Evolutionary conservation across 2,797 vertebrate species (phyloP).

Genomic region (Phalloptychus januarius): DNA sequence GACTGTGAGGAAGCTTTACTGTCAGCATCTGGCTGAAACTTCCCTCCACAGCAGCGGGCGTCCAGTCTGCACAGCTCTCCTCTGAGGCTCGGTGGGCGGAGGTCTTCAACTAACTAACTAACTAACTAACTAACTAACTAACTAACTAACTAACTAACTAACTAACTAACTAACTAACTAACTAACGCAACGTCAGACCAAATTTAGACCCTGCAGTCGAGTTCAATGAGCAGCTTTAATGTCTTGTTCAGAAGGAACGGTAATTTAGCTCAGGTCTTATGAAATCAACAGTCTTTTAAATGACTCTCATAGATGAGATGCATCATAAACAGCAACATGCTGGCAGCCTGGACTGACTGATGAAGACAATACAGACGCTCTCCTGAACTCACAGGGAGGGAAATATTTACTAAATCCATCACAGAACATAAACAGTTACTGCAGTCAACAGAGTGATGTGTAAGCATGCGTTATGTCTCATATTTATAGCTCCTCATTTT

Average conservation of each 20-base stretch:
- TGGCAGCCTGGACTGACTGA: background rate
- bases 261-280: background rate
- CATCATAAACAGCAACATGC: background rate
- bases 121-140: too few species aligned
- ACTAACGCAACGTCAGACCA: background rate
- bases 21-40: constrained; percentile 11
- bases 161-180: too few species aligned
- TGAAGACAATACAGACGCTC: background rate
- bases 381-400: background rate
- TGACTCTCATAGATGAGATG: background rate
- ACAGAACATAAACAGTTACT: constrained; percentile 1
- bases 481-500: background rate
- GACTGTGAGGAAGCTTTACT: constrained; percentile 1
- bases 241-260: background rate
- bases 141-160: too few species aligned
- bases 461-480: background rate
- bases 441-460: background rate
- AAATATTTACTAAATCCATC: background rate
- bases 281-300: background rate
- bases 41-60: background rate
- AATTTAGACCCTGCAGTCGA: background rate
- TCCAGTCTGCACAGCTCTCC: background rate
- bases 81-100: background rate
- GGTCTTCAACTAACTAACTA: background rate
- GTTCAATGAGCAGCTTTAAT: background rate